Percentiles rank a stretch among this genome's conserved stretches.
Evolutionary conservation across 2,113 vertebrate genomes (phyloP).

Genomic region (Hystrix brachyura): DNA sequence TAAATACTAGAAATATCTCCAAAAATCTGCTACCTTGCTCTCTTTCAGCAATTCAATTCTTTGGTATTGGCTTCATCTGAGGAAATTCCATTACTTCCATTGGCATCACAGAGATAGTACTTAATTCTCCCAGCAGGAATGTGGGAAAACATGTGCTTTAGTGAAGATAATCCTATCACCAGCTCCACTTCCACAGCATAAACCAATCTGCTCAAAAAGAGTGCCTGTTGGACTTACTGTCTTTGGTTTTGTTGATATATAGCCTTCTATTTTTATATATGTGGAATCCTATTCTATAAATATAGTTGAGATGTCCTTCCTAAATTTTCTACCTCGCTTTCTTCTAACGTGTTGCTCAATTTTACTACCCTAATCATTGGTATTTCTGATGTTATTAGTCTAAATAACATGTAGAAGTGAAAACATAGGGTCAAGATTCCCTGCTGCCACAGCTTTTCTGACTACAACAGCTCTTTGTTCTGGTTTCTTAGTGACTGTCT

Average conservation of each 20-base stretch:
- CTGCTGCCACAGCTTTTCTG: not conserved
- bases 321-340: constrained; percentile 72
- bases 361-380: constrained; percentile 61
- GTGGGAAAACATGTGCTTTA: constrained; percentile 27
- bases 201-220: not conserved
- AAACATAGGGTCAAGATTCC: constrained; percentile 74
- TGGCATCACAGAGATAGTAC: not conserved
- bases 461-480: constrained; percentile 72
- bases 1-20: constrained; percentile 83
- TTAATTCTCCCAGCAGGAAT: constrained; percentile 28
- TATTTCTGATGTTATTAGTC: constrained; percentile 66
- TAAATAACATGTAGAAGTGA: constrained; percentile 70
- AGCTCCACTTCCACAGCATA: not conserved
- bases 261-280: constrained; percentile 85
- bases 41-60: constrained; percentile 64
- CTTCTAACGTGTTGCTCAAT: constrained; percentile 59
- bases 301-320: constrained; percentile 80
- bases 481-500: constrained; percentile 77
- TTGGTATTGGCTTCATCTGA: constrained; percentile 66
- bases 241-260: constrained; percentile 82
- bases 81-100: constrained; percentile 69
- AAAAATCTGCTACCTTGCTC: constrained; percentile 71
- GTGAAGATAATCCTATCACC: not conserved
- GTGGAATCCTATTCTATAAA: constrained; percentile 70
- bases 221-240: not conserved